Evolutionary conservation across 2,797 vertebrate species (phyloP).

Genomic region (Rousettus madagascariensis): DNA sequence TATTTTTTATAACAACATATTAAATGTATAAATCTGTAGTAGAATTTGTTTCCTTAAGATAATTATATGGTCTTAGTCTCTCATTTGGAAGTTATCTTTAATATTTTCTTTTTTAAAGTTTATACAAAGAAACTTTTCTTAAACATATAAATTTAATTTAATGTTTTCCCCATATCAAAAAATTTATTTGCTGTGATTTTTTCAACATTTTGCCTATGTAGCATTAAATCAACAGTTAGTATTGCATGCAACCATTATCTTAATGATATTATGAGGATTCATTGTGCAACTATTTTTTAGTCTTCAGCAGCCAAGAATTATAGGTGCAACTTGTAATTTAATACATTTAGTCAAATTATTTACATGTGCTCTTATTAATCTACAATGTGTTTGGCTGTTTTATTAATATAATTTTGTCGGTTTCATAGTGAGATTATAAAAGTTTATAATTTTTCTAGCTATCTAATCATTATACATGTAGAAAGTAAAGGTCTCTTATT

Average conservation of each 20-base stretch:
- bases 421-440: neutral
- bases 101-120: neutral
- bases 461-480: neutral
- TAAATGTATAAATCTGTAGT: neutral
- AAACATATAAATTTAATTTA: neutral
- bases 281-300: neutral
- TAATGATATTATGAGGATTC: neutral
- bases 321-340: neutral
- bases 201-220: neutral
- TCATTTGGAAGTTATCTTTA: neutral
- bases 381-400: neutral
- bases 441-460: neutral
- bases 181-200: neutral
- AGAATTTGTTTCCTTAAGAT: neutral
- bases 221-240: neutral
- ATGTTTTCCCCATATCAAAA: neutral
- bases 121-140: neutral
- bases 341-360: neutral
- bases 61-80: neutral
- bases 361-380: neutral
- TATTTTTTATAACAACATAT: neutral
- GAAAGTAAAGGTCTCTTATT: neutral
- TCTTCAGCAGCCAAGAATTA: neutral
- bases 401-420: neutral
- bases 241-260: neutral